A percentile compares a stretch with the other conserved stretches of the same genome.
Conservation (phyloP, 2,113 vertebrate species). For the Zosterops lateralis region DNA sequence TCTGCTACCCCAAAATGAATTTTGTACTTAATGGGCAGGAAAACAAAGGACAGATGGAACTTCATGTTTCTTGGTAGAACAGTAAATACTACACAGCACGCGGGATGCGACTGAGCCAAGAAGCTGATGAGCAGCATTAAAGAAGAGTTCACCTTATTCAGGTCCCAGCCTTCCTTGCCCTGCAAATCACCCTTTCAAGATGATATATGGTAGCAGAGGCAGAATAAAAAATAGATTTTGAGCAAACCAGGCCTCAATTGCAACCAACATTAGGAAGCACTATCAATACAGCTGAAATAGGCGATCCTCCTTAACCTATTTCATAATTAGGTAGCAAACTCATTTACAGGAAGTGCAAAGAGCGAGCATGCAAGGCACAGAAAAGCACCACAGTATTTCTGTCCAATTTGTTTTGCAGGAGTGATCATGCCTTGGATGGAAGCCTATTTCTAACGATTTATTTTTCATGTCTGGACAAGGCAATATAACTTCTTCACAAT, state of each 20-base stretch:
- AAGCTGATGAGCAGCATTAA: not conserved
- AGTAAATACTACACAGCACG: not conserved
- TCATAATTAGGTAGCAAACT: not conserved
- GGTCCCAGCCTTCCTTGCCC: not conserved
- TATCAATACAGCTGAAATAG: not conserved
- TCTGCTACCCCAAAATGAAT: not conserved
- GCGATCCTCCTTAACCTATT: not conserved
- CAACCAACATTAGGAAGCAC: not conserved
- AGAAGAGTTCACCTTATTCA: not conserved
- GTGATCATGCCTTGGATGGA: not conserved
- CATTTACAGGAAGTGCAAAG: not conserved
- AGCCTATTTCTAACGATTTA: slow-evolving; percentile 58
- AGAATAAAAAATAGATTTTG: not conserved
- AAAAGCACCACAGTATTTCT: not conserved
- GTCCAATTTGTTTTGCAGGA: slow-evolving; percentile 48
- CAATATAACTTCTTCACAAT: slow-evolving; percentile 47
- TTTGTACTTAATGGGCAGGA: slow-evolving; percentile 33
- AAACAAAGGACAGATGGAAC: slow-evolving; percentile 39
- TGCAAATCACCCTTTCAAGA: not conserved
- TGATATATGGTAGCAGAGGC: not conserved
- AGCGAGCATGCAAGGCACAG: not conserved
- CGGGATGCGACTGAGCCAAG: not conserved
- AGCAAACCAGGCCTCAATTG: not conserved
- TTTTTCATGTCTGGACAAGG: slow-evolving; percentile 59
- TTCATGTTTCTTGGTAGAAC: not conserved